A percentile compares a stretch with the other conserved stretches of the same genome.
phyloP scores from a whole-genome alignment of 2,888 invertebrate species.

The Taphrorychus bicolor region DNA sequence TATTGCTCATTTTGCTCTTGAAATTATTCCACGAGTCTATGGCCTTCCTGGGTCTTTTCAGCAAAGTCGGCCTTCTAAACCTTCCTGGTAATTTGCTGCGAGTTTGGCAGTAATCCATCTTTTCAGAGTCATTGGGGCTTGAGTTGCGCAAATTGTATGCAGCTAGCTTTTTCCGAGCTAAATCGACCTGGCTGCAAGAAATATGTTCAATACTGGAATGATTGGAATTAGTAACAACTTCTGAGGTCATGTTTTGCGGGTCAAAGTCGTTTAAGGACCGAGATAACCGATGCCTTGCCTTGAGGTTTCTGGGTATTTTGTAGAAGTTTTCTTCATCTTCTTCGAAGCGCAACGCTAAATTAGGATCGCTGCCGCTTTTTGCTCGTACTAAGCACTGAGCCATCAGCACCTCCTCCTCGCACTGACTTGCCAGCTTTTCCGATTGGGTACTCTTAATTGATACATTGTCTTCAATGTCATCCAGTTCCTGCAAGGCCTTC shows the following conservation, averaged over 20 bases:
- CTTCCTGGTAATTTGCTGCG: constrained; percentile 51
- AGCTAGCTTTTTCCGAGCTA: constrained; percentile 38
- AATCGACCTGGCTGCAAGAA: constrained; percentile 53
- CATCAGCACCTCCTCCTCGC: constrained; percentile 32
- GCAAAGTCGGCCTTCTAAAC: constrained; percentile 49
- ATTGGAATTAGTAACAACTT: constrained; percentile 36
- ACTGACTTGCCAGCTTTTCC: constrained; percentile 43
- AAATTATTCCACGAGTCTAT: constrained; percentile 55
- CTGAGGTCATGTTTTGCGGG: constrained; percentile 45
- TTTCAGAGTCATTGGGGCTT: constrained; percentile 40
- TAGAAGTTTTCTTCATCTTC: constrained; percentile 53
- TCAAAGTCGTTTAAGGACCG: constrained; percentile 57
- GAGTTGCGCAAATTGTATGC: constrained; percentile 20
- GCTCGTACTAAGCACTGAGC: constrained; percentile 42
- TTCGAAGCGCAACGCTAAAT: constrained; percentile 44
- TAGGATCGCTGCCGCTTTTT: constrained; percentile 58
- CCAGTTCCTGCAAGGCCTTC: neutral
- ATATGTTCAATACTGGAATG: constrained; percentile 57
- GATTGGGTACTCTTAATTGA: constrained; percentile 42
- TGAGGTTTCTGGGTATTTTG: constrained; percentile 55
- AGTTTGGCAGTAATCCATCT: constrained; percentile 51
- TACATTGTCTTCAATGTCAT: too few species aligned
- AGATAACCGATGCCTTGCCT: constrained; percentile 51
- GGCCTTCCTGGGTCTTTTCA: constrained; percentile 53
- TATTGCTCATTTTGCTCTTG: constrained; percentile 54